Base-by-base conservation (phyloP, 1,140 invertebrate genomes). In the Leptinotarsa texana region DNA sequence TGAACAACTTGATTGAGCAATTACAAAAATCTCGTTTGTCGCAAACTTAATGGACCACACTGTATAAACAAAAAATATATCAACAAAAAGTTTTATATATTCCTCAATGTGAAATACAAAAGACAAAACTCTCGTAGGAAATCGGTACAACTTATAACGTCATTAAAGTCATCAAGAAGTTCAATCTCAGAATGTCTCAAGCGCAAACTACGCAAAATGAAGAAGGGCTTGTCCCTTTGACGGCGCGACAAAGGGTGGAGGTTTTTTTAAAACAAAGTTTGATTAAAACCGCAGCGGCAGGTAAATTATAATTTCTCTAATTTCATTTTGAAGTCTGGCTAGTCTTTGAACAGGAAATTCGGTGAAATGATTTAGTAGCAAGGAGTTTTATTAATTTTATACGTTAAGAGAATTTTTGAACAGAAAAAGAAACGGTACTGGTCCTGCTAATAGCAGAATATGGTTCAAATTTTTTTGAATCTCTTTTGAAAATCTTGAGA, bases 251-350 rank as follows among this genome's bases (percentile, higher is more conserved):
- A 57, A 57, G 51, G 51, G 17, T 57, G 51, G n/a, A 57, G n/a
- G 15, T 13, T 57, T 57, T 57, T 57, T 57, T 15, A 15, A 57
- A 18, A 18, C 51, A 18, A 57, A 57, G 15, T 57, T 57, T 57
- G 51, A 57, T 57, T 57, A 57, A 57, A 57, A 18, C 51, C 51
- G n/a, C 51, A 57, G 51, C 51, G 51, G 51, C 51, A 57, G 51
- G 51, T 57, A 57, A 57, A 57, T 57, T 57, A 57, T 57, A 57
- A 57, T 57, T 57, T 57, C 51, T 57, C n/a, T 57, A 57, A 57
- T 57, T 57, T 57, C 51, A 57, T 57, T 57, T 15, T 57, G n/a
- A 13, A 57, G 51, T 57, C 51, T 57, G 51, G 51, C 1, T 57
- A 57, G 51, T 57, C 51, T 57, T 57, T 57, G 51, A 57, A 57